Evolutionary conservation across 2,888 invertebrate species (phyloP).

Genomic region (Lasioglossum figueresi): DNA sequence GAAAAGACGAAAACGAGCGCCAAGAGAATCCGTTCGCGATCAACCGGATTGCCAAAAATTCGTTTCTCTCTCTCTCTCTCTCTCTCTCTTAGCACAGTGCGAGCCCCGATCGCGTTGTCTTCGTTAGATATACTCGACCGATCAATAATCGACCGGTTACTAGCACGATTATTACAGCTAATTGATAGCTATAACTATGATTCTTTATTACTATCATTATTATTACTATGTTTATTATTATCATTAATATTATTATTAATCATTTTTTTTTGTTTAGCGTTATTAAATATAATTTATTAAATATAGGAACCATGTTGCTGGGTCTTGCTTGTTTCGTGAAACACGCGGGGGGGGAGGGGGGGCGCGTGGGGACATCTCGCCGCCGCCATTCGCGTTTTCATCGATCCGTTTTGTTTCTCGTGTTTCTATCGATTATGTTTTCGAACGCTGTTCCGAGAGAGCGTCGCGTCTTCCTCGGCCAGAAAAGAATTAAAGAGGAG

Average conservation of each 20-base stretch:
- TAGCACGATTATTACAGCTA: constrained; percentile 66
- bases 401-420: constrained; percentile 6
- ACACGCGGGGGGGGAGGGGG: constrained; percentile 42
- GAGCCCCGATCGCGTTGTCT: not conserved
- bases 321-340: constrained; percentile 74
- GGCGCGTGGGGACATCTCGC: constrained; percentile 32
- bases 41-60: not conserved
- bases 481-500: not conserved
- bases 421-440: not conserved
- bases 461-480: not conserved
- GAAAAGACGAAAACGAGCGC: not conserved
- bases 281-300: constrained; percentile 82
- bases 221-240: constrained; percentile 75
- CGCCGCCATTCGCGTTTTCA: constrained; percentile 2
- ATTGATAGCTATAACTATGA: constrained; percentile 69
- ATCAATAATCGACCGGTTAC: constrained; percentile 36
- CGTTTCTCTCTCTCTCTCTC: not conserved
- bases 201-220: constrained; percentile 72
- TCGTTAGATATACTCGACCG: constrained; percentile 27
- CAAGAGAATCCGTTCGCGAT: not conserved
- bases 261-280: constrained; percentile 73
- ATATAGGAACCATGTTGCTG: constrained; percentile 83
- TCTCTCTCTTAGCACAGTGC: not conserved
- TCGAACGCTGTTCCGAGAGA: constrained; percentile 11
- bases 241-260: constrained; percentile 72